These are phyloP conservation scores for Scaptomyza tumidula DNA, from an alignment of 2,888 invertebrate species.

Conservation along the genomic window DNA sequence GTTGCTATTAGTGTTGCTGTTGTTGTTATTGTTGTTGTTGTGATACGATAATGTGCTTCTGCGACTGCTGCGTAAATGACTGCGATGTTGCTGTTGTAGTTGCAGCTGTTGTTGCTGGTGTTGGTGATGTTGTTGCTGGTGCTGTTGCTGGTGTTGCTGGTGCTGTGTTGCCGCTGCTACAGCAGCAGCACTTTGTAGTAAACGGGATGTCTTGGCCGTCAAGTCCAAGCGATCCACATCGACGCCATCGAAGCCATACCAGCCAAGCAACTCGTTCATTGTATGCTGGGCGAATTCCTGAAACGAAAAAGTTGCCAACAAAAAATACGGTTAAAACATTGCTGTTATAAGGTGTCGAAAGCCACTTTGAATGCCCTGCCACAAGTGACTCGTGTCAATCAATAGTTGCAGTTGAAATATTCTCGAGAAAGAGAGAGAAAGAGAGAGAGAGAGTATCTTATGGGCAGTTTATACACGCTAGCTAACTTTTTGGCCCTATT, in stretches of 20 bases:
- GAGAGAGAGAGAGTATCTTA: slow-evolving; percentile 1
- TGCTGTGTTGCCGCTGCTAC: slow-evolving; percentile 70
- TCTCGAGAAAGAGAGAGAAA: neutral
- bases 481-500: neutral
- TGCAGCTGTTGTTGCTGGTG: slow-evolving; percentile 58
- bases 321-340: slow-evolving; percentile 7
- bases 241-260: slow-evolving; percentile 94
- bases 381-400: no score
- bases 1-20: slow-evolving; percentile 49
- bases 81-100: slow-evolving; percentile 65
- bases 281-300: slow-evolving; percentile 96
- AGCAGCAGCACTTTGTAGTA: slow-evolving; percentile 78
- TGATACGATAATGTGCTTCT: slow-evolving; percentile 57
- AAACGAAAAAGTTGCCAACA: no score
- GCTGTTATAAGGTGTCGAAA: slow-evolving; percentile 8
- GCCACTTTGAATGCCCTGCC: neutral
- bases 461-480: slow-evolving; percentile 25
- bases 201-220: slow-evolving; percentile 82
- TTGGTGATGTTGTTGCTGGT: slow-evolving; percentile 52
- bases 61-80: slow-evolving; percentile 70
- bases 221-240: slow-evolving; percentile 88
- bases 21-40: slow-evolving; percentile 60
- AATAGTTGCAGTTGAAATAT: slow-evolving; percentile 15
- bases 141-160: slow-evolving; percentile 64
- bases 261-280: slow-evolving; percentile 95